phyloP scores from a whole-genome alignment of 1,140 invertebrate genomes.

The Rhagoletis zephyria region DNA sequence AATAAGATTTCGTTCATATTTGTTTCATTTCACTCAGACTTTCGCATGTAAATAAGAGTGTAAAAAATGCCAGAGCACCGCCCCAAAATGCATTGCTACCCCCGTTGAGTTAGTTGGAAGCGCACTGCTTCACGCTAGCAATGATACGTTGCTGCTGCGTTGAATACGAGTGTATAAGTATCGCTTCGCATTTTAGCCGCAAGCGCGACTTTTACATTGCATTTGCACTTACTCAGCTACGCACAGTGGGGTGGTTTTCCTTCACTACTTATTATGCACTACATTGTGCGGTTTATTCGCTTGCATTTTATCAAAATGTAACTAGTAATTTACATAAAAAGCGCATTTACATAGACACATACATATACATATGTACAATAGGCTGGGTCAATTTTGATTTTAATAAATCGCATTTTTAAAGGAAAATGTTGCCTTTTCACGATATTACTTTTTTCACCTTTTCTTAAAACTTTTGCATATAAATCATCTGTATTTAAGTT shows the following conservation, averaged over 20 bases:
- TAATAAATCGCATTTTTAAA: too few species aligned
- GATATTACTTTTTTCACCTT: too few species aligned
- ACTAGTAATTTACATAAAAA: constrained; percentile 39
- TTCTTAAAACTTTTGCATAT: too few species aligned
- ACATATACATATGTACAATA: too few species aligned
- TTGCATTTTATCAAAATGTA: background rate
- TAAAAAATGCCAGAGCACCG: background rate
- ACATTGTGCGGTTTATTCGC: background rate
- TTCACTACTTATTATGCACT: background rate
- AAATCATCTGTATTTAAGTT: too few species aligned
- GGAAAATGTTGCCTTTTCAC: too few species aligned
- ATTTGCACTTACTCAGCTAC: constrained; percentile 3
- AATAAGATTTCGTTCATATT: background rate
- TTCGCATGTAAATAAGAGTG: too few species aligned
- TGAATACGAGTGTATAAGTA: background rate
- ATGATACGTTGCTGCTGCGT: background rate
- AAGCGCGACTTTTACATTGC: background rate
- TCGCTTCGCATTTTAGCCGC: background rate
- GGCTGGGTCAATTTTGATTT: too few species aligned
- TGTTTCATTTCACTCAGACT: background rate
- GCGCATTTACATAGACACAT: background rate
- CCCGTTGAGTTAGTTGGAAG: background rate
- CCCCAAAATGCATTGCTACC: constrained; percentile 32
- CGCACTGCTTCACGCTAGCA: background rate
- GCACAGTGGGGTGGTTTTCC: constrained; percentile 28